Evolutionary conservation across 2,888 invertebrate species (phyloP).

Genomic region (Calliscelio sp.): DNA sequence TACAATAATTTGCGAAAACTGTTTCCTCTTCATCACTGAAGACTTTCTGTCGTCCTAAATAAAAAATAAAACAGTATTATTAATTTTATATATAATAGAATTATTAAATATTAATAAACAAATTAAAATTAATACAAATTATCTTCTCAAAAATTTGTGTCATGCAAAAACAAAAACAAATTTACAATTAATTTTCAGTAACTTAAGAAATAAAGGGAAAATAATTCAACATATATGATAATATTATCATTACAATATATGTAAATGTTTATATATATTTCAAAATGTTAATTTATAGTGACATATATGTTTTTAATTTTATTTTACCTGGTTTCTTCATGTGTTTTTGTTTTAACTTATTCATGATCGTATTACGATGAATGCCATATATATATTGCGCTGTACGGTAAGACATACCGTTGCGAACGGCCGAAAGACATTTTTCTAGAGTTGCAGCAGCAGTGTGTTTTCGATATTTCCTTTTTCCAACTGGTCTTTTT

Average conservation of each 20-base stretch:
- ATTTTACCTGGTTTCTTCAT: conserved; percentile 11
- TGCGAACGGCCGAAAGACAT: background rate
- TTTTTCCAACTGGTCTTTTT: background rate
- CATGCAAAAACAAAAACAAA: no score
- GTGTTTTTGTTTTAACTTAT: conserved; percentile 10
- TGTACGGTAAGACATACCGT: background rate
- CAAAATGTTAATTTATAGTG: no score
- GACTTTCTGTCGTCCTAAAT: background rate
- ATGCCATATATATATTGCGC: conserved; percentile 5
- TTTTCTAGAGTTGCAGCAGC: background rate
- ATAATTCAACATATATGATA: no score
- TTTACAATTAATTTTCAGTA: no score
- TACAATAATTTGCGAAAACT: conserved; percentile 8
- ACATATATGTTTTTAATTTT: no score
- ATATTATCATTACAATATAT: background rate
- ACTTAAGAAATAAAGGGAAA: no score
- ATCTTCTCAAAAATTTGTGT: no score
- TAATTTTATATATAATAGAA: no score
- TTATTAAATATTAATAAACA: no score
- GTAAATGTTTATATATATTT: background rate
- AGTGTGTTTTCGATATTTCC: background rate
- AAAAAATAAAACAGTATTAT: no score
- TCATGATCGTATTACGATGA: conserved; percentile 17
- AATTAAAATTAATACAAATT: no score
- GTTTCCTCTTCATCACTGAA: conserved; percentile 23